phyloP scores from a whole-genome alignment of 2,797 vertebrate genomes.

The Sebastiscus tertius region DNA sequence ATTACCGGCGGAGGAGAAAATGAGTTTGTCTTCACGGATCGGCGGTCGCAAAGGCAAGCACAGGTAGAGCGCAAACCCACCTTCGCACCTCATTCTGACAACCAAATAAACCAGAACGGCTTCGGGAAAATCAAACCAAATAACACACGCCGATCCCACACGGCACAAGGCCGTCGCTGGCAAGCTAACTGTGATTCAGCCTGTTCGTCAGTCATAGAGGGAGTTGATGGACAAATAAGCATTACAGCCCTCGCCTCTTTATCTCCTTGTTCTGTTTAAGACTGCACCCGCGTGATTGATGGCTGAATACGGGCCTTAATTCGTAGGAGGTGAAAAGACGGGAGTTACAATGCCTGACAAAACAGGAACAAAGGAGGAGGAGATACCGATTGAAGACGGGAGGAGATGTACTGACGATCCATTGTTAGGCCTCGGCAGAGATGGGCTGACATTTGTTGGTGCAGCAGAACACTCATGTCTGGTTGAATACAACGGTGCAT shows the following conservation, averaged over 20 bases:
- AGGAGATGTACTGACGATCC: conserved; percentile 42
- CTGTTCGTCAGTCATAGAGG: conserved; percentile 52
- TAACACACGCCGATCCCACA: conserved; percentile 4
- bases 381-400: conserved; percentile 45
- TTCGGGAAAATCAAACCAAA: conserved; percentile 34
- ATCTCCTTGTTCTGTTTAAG: conserved; percentile 51
- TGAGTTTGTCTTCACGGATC: conserved; percentile 76
- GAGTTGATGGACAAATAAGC: conserved; percentile 67
- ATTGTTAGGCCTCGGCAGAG: conserved; percentile 59
- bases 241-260: conserved; percentile 57
- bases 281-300: conserved; percentile 67
- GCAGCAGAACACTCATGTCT: conserved; percentile 24
- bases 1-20: conserved; percentile 72
- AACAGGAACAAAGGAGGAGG: conserved; percentile 57
- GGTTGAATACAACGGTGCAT: conserved; percentile 24
- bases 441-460: conserved; percentile 50
- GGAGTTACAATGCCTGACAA: conserved; percentile 63
- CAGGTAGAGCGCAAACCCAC: conserved; percentile 30
- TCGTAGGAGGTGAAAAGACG: conserved; percentile 65
- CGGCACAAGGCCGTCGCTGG: background rate
- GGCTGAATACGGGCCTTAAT: conserved; percentile 68
- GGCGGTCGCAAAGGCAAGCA: conserved; percentile 31
- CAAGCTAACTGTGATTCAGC: conserved; percentile 45
- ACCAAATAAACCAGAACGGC: conserved; percentile 34
- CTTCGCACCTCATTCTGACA: conserved; percentile 33